A percentile compares a stretch with the other conserved stretches of the same genome.
Evolutionary conservation across 2,888 invertebrate species (phyloP).

Genomic region (Lucinisca nassula): DNA sequence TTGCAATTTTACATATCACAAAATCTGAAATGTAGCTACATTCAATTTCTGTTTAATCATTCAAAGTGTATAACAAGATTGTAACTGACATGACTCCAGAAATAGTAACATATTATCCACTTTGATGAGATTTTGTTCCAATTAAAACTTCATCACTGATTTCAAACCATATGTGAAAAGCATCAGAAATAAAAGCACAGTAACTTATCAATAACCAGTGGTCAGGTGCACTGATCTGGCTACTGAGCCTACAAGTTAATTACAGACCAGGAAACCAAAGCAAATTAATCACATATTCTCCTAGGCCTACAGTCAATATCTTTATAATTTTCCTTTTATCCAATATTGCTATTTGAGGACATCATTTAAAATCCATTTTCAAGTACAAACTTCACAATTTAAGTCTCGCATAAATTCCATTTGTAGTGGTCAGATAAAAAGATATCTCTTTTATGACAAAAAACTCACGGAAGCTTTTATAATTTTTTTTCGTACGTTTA

Average conservation of each 20-base stretch:
- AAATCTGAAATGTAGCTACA: too few species aligned
- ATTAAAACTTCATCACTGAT: too few species aligned
- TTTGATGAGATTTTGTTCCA: too few species aligned
- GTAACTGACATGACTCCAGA: too few species aligned
- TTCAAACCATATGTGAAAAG: not conserved
- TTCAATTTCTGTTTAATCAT: too few species aligned
- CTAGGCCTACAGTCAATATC: not conserved
- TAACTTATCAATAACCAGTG: not conserved
- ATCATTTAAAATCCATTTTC: slow-evolving; percentile 9
- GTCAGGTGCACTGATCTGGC: not conserved
- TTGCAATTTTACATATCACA: too few species aligned
- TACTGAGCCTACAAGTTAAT: not conserved
- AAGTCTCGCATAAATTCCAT: not conserved
- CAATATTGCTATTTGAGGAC: not conserved
- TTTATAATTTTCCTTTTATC: slow-evolving; percentile 1
- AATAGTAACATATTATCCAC: too few species aligned
- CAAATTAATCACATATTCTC: not conserved
- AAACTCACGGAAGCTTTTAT: not conserved
- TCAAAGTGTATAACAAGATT: too few species aligned
- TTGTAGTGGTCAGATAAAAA: not conserved
- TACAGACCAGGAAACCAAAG: not conserved
- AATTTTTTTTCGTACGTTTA: not conserved
- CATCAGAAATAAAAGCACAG: not conserved
- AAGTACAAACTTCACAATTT: not conserved
- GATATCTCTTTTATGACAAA: not conserved